Evolutionary conservation across 2,888 invertebrate genomes (phyloP).

Genomic region (Drepanosiphum platanoidis): DNA sequence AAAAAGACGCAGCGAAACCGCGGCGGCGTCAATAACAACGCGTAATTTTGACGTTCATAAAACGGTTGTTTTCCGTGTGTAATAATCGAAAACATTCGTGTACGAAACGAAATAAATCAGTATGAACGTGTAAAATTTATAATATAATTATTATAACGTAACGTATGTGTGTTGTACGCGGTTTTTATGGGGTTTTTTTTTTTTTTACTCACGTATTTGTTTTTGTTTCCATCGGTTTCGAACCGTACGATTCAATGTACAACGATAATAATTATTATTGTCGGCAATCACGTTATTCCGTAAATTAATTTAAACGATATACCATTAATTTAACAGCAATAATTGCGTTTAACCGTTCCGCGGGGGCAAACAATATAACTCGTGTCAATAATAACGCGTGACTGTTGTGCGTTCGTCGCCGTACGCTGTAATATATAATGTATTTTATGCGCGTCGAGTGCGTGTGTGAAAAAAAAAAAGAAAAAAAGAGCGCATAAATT

Average conservation of each 20-base stretch:
- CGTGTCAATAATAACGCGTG: constrained; percentile 34
- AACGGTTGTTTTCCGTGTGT: constrained; percentile 2
- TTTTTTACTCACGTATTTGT: too few relatives aligned
- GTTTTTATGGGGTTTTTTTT: not conserved
- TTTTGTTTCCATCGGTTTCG: not conserved
- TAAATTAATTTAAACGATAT: constrained; percentile 19
- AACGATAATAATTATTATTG: not conserved
- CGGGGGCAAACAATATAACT: constrained; percentile 8
- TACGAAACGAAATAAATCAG: not conserved
- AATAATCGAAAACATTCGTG: not conserved
- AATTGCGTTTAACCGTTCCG: not conserved
- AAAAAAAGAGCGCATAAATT: constrained; percentile 38
- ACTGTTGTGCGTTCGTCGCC: not conserved
- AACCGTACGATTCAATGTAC: not conserved
- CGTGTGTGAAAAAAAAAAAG: constrained; percentile 21
- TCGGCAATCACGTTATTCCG: not conserved
- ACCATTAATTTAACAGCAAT: constrained; percentile 12
- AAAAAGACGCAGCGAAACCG: too few relatives aligned
- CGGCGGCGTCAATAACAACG: too few relatives aligned
- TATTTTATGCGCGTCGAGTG: not conserved
- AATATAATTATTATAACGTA: too few relatives aligned
- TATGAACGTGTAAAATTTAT: too few relatives aligned
- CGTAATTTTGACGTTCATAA: too few relatives aligned
- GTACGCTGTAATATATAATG: not conserved
- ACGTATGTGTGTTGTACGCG: too few relatives aligned